Base-by-base conservation (phyloP, 1,140 invertebrate genomes). In the Drosophila ananassae region DNA sequence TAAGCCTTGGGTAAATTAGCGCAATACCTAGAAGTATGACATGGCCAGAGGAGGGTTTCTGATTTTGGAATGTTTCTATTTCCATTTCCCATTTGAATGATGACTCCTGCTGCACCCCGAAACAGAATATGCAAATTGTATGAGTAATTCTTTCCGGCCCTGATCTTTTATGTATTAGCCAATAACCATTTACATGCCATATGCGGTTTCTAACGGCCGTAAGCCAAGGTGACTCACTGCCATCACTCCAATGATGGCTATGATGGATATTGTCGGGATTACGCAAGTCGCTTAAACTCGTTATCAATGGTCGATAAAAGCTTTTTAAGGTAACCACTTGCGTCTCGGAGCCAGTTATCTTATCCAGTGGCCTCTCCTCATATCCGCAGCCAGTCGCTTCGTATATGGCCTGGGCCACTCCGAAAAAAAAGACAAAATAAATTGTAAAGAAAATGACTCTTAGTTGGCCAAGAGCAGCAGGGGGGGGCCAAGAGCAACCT, bases 251-350 rank as follows among this genome's bases (percentile, higher is more conserved):
- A 52, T 39, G 17, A 61, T 50, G 46, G 44, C 25, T 51, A 50
- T 56, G 50, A 60, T 72, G 52, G 55, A 71, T 79, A 62, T 75
- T 34, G 61, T 21, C 46, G 41, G 58, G 32, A 68, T 82, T 82
- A 74, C 79, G 79, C 79, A 82, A 81, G 78, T 61, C 44, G 22
- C 25, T 32, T 41, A 53, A 59, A 58, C 53, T 75, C 64, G 69
- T 79, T 83, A 83, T 84, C 80, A 79, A 56, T 53, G 55, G 66
- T 37, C 61, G 76, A 84, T 83, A 82, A 83, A 82, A 69, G 57
- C 73, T 60, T 50, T 73, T 73, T 72, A 39, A 68, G 79, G 67
- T 55, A 54, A 30, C 10, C 47, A 46, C 53, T 58, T 28, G 44
- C 53, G 32, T 56, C 66, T 21, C 37, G 59, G 47, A 62, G 71